Percentiles rank a stretch among this genome's conserved stretches.
phyloP scores from a whole-genome alignment of 2,113 vertebrate species.

The Mirounga angustirostris region DNA sequence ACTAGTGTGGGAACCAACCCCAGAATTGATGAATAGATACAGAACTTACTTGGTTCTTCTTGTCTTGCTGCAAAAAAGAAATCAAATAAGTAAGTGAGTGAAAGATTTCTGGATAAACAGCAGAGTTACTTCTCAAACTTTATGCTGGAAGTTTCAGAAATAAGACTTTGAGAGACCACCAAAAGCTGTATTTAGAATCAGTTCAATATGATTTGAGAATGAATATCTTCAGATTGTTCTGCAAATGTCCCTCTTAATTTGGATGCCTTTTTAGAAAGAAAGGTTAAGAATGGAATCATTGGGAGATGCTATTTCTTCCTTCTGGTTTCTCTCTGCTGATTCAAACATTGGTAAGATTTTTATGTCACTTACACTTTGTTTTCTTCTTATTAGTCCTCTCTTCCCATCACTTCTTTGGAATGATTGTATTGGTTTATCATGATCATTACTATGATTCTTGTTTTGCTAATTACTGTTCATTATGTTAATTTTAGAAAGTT shows the following conservation, averaged over 20 bases:
- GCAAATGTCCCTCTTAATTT: not conserved
- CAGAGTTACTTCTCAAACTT: not conserved
- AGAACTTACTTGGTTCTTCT: constrained; percentile 59
- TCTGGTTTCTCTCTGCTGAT: not conserved
- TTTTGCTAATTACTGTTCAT: not conserved
- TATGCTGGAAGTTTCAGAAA: not conserved
- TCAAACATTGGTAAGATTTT: not conserved
- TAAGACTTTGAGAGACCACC: not conserved
- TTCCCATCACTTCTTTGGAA: not conserved
- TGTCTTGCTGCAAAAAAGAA: constrained; percentile 66
- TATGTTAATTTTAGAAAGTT: constrained; percentile 27
- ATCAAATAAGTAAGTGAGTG: not conserved
- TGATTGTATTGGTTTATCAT: not conserved
- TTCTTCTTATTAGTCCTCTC: not conserved
- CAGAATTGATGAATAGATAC: not conserved
- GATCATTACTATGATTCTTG: not conserved
- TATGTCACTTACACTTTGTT: not conserved
- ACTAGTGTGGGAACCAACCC: not conserved
- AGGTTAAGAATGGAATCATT: not conserved
- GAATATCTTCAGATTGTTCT: not conserved
- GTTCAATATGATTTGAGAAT: not conserved
- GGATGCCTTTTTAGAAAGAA: not conserved
- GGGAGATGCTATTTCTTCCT: not conserved
- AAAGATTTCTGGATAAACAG: not conserved
- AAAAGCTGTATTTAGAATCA: not conserved